A percentile compares a stretch with the other conserved stretches of the same genome.
Evolutionary conservation across 1,140 invertebrate genomes (phyloP).

Genomic region (Potamilus streckersoni): DNA sequence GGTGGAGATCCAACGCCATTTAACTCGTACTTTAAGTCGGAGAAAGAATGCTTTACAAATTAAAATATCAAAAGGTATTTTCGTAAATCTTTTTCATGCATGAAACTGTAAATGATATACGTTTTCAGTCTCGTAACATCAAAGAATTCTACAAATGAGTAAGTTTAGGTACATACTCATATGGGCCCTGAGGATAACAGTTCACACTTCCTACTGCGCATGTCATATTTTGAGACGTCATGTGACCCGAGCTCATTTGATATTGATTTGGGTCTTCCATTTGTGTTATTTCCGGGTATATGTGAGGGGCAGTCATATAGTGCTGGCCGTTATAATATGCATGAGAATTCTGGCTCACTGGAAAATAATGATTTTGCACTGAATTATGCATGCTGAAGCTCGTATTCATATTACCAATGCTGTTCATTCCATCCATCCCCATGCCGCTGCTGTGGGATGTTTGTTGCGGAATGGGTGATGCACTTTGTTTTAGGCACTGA

Average conservation of each 20-base stretch:
- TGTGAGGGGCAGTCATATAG: conserved; percentile 32
- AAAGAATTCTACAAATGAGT: conserved; percentile 38
- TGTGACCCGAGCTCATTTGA: conserved; percentile 24
- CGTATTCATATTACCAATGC: conserved; percentile 28
- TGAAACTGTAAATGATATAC: no score
- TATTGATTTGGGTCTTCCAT: conserved; percentile 25
- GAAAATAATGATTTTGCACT: conserved; percentile 30
- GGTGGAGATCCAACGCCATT: no score
- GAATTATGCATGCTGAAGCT: conserved; percentile 51
- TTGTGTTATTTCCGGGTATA: conserved; percentile 38
- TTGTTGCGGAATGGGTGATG: conserved; percentile 27
- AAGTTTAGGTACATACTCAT: conserved; percentile 50
- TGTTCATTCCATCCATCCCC: conserved; percentile 25
- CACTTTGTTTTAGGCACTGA: conserved; percentile 35
- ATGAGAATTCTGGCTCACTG: conserved; percentile 24
- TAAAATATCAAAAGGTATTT: no score
- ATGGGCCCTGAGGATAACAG: conserved; percentile 40
- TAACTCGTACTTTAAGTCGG: no score
- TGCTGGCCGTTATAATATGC: conserved; percentile 12
- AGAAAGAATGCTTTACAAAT: no score
- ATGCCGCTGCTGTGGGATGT: conserved; percentile 24
- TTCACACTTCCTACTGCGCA: conserved; percentile 35
- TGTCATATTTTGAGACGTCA: conserved; percentile 32
- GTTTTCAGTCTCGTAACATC: neutral
- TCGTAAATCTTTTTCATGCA: no score